A percentile compares a stretch with the other conserved stretches of the same genome.
These are phyloP conservation scores for Diploptera punctata DNA, from an alignment of 2,888 invertebrate genomes.

Conservation along the genomic window DNA sequence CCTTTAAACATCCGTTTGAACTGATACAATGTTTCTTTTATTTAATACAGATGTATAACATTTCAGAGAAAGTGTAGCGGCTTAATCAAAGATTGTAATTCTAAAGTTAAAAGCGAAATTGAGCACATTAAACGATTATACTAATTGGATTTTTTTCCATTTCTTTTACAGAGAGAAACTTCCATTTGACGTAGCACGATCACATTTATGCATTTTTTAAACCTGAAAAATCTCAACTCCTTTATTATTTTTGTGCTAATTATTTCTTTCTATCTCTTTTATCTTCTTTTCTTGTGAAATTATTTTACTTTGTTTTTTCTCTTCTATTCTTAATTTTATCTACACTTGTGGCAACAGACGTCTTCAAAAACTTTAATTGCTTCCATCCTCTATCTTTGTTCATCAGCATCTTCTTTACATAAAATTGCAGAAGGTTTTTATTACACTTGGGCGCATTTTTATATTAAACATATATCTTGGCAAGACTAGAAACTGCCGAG, in stretches of 20 bases:
- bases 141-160: neutral
- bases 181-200: neutral
- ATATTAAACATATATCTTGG: too few species aligned
- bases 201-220: neutral
- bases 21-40: too few species aligned
- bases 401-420: too few species aligned
- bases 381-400: neutral
- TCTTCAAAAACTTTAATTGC: slow-evolving; percentile 2
- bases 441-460: too few species aligned
- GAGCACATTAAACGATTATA: neutral
- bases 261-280: neutral
- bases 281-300: neutral
- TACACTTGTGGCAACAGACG: neutral
- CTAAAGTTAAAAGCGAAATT: neutral
- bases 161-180: neutral
- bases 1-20: too few species aligned
- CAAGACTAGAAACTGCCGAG: too few species aligned
- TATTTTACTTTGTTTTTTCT: neutral
- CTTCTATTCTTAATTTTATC: neutral
- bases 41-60: too few species aligned
- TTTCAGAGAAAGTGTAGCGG: too few species aligned
- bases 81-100: too few species aligned
- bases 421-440: too few species aligned
- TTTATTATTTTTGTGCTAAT: neutral
- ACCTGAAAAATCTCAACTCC: neutral